phyloP scores from a whole-genome alignment of 2,888 invertebrate genomes.

The Sthenelais limicola region DNA sequence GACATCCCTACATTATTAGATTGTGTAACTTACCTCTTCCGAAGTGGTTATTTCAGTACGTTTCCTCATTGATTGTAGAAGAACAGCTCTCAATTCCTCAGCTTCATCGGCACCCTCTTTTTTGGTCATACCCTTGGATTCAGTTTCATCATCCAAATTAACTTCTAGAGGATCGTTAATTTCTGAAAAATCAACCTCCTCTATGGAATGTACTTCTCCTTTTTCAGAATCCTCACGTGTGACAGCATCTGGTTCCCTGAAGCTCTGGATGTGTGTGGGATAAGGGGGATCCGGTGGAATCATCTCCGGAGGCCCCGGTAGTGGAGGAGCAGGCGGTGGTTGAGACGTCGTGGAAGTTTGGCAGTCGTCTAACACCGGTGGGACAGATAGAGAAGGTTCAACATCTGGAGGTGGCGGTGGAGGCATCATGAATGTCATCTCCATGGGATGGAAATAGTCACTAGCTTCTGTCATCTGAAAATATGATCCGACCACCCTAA shows the following conservation, averaged over 20 bases:
- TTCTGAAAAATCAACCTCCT: too few relatives aligned
- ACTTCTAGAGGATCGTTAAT: too few relatives aligned
- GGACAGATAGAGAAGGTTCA: not conserved
- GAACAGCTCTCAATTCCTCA: not conserved
- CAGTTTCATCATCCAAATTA: too few relatives aligned
- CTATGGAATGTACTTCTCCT: too few relatives aligned
- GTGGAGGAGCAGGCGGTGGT: not conserved
- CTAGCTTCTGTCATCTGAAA: constrained; percentile 24
- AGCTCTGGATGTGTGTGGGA: too few relatives aligned
- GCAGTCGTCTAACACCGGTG: not conserved
- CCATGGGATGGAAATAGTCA: constrained; percentile 27
- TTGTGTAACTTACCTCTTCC: not conserved
- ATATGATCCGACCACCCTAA: too few relatives aligned
- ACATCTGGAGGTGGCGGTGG: constrained; percentile 13
- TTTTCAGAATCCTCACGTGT: too few relatives aligned
- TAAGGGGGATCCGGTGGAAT: too few relatives aligned
- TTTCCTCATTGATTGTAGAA: constrained; percentile 19
- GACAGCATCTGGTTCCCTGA: too few relatives aligned
- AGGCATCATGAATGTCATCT: constrained; percentile 15
- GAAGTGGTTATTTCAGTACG: not conserved
- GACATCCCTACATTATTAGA: too few relatives aligned
- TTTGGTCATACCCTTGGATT: too few relatives aligned
- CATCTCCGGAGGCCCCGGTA: too few relatives aligned
- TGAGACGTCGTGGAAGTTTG: not conserved
- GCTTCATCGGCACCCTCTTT: constrained; percentile 32